Base-by-base conservation (phyloP, 2,797 vertebrate genomes). In the Semotilus atromaculatus region DNA sequence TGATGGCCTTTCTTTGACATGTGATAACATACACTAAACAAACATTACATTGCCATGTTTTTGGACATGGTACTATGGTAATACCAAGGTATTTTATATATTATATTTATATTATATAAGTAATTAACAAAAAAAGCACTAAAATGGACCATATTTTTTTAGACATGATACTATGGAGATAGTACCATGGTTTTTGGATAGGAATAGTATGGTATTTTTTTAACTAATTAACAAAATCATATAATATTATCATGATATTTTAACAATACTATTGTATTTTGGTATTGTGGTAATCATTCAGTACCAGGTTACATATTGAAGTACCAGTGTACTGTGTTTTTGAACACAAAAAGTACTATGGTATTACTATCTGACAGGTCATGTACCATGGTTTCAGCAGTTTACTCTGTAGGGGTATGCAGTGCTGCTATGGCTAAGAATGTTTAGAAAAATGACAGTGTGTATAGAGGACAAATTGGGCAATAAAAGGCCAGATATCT, bases 391-490 rank as follows among this genome's bases (percentile, higher is more conserved):
- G 51, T 62, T 19, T 1, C 9, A 26, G 19, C 18, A 53, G 34
- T 55, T 13, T 29, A n/a, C 21, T 38, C 48, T 55, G 64, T 80
- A 55, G 45, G 3, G 53, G 11, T 23, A 58, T 72, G 53, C 68
- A 72, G 51, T 8, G 13, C 51, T 23, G 51, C 16, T 62, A 43
- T 43, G 38, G 19, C 40, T 64, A 74, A 62, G 53, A 45, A 74
- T 72, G 55, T 73, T 82, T 73, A 3, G 4, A 64, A 48, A 62
- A 64, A 55, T 58, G 53, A 85, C 68, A 77, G 43, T 84, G 11
- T 74, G 81, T 66, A 51, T 48, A 72, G 80, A 51, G 58, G 77
- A 88, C 84, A 87, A 82, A 88, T 86, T 90, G 88, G 75, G 18
- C 13, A 81, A 73, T 77, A 71, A 80, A 82, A 83, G 82, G 51